Conservation (phyloP, 2,888 invertebrate genomes). For the Labia minor region DNA sequence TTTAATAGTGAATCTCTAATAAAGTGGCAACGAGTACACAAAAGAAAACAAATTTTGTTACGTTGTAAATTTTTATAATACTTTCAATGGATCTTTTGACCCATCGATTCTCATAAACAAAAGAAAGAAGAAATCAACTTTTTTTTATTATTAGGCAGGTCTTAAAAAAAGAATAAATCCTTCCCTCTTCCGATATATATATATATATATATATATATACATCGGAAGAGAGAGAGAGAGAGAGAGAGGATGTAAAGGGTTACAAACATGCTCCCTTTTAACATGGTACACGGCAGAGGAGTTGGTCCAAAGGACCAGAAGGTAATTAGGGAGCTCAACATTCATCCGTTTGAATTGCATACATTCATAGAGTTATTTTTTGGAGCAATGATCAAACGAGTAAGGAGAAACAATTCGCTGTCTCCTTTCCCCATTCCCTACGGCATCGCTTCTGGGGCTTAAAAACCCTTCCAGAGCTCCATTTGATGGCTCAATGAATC, state of each 20-base stretch:
- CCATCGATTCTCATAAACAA: no score
- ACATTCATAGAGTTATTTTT: conserved; percentile 4
- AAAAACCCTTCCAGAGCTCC: not conserved
- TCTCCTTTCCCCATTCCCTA: not conserved
- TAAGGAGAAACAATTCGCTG: not conserved
- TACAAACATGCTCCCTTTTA: not conserved
- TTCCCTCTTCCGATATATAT: no score
- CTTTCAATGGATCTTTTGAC: no score
- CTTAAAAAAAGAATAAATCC: not conserved
- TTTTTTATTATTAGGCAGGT: not conserved
- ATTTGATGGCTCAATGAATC: conserved; percentile 13
- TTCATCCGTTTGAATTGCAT: not conserved
- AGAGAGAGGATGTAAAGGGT: not conserved
- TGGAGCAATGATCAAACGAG: conserved; percentile 13
- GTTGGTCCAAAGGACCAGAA: not conserved
- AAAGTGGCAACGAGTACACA: no score
- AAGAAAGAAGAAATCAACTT: no score
- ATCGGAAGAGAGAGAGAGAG: no score
- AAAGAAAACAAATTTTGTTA: no score
- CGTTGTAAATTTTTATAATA: no score
- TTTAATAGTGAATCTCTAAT: no score
- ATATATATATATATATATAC: no score
- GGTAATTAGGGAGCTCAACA: conserved; percentile 4
- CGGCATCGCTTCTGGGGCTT: not conserved
- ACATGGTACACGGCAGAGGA: not conserved